Base-by-base conservation (phyloP, 2,888 invertebrate species). In the Melieria crassipennis region DNA sequence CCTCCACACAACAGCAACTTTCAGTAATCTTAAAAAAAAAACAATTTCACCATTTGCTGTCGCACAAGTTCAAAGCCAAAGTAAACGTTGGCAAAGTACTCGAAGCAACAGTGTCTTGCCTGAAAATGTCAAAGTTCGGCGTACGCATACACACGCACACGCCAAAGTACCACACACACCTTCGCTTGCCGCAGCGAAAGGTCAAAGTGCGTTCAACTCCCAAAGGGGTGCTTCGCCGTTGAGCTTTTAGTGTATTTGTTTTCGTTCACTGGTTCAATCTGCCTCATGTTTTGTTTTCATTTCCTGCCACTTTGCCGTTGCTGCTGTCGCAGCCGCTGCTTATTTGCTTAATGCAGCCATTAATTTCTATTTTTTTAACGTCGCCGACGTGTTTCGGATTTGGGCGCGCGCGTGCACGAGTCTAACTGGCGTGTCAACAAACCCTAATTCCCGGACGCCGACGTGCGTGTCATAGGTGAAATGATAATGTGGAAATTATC, bases 201-300 rank as follows among this genome's bases (percentile, higher is more conserved):
- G 62, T 62, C 62, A 69, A 69, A 69, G 62, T 61, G 62, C 62
- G 62, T 69, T 69, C 62, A 63, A 62, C 62, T 62, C 55, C 69
- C 42, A 45, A 63, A 47, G 43, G 47, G 62, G 48, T 62, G 52
- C 45, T 62, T 62, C 62, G 7, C 45, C 5, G 4, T 46, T 62
- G 46, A 55, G 48, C 30, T 62, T 61, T 68, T 46, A 13, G 1
- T 52, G 4, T 52, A 30, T 30, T 30, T 30, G 30, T 50, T 52
- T 52, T n/a, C 52, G 13, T 52, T 52, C 10, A 7, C 13, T 7
- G 1, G 11, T 52, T 4, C 10, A 52, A 50, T 50, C 7, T 3
- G 2, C 11, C 11, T 52, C 11, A 5, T 5, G 5, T n/a, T 7
- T 11, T 52, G 52, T 52, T 11, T 7, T 52, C 13, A 13, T n/a